These are phyloP conservation scores for Oryzias javanicus DNA, from an alignment of 2,113 vertebrate species.

Conservation along the genomic window DNA sequence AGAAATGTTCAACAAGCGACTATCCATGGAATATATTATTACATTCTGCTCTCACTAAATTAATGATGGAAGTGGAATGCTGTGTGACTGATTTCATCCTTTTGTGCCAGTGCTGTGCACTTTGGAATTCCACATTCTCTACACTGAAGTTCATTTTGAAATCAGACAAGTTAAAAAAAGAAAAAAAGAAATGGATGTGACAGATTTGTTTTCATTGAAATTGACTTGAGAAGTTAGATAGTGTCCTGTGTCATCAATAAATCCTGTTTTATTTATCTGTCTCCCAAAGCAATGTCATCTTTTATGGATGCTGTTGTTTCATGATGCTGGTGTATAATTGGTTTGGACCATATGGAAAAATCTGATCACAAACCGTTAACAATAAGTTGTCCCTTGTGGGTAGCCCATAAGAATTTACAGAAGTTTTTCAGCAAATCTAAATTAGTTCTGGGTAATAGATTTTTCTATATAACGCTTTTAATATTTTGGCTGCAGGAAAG, in stretches of 20 bases:
- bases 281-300: slow-evolving; percentile 19
- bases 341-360: not conserved
- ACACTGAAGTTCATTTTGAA: slow-evolving; percentile 14
- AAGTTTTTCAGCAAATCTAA: not conserved
- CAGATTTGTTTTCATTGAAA: slow-evolving; percentile 8
- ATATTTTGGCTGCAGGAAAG: no score
- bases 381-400: slow-evolving; percentile 8
- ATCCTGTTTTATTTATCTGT: slow-evolving; percentile 22
- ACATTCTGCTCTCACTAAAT: slow-evolving; percentile 9
- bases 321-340: slow-evolving; percentile 14
- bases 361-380: not conserved
- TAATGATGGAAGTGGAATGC: slow-evolving; percentile 15
- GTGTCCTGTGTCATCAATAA: slow-evolving; percentile 35
- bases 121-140: slow-evolving; percentile 16
- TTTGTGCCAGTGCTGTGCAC: slow-evolving; percentile 14
- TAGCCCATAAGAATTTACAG: slow-evolving; percentile 2
- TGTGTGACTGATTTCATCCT: slow-evolving; percentile 23
- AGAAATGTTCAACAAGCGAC: not conserved
- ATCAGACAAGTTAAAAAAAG: slow-evolving; percentile 6
- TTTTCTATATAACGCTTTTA: no score
- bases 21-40: slow-evolving; percentile 6
- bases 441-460: no score
- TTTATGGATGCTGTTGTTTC: slow-evolving; percentile 13
- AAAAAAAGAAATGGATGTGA: not conserved
- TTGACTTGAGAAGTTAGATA: slow-evolving; percentile 14